Conservation (phyloP, 2,888 invertebrate genomes). For the Hirtodrosophila confusa region DNA sequence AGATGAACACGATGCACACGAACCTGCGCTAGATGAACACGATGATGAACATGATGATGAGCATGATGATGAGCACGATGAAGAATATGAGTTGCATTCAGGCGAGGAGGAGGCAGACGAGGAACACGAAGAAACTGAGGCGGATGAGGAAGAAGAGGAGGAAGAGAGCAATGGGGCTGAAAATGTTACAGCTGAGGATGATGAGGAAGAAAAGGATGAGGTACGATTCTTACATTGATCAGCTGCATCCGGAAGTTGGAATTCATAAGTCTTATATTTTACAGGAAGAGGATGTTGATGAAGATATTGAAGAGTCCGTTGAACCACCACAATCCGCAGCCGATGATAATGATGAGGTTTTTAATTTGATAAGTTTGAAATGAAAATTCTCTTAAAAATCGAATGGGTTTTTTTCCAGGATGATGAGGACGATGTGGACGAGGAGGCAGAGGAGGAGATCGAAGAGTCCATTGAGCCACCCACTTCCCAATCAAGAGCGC, state of each 20-base stretch:
- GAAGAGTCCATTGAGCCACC: conserved; percentile 22
- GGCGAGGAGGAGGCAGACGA: conserved; percentile 58
- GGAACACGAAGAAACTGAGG: conserved; percentile 34
- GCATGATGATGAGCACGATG: conserved; percentile 67
- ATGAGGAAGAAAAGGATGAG: conserved; percentile 79
- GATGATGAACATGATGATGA: conserved; percentile 83
- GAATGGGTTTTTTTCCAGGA: not conserved
- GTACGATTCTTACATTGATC: conserved; percentile 1
- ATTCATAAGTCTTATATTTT: not conserved
- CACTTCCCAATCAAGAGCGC: conserved; percentile 11
- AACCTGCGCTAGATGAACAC: conserved; percentile 75
- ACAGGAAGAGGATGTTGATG: conserved; percentile 24
- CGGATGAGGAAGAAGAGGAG: conserved; percentile 55
- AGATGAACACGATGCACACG: conserved; percentile 81
- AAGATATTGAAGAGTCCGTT: conserved; percentile 47
- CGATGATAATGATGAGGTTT: conserved; percentile 47
- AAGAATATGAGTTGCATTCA: conserved; percentile 58
- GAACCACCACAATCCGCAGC: conserved; percentile 47
- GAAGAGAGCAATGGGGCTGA: conserved; percentile 69
- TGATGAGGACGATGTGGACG: conserved; percentile 15
- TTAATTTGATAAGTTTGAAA: not conserved
- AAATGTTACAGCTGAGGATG: conserved; percentile 79
- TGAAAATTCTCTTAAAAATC: not conserved
- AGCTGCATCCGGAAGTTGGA: too few species aligned
- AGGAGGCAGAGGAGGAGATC: conserved; percentile 17